These are phyloP conservation scores for Mareca strepera DNA, from an alignment of 2,797 vertebrate genomes.

Conservation along the genomic window DNA sequence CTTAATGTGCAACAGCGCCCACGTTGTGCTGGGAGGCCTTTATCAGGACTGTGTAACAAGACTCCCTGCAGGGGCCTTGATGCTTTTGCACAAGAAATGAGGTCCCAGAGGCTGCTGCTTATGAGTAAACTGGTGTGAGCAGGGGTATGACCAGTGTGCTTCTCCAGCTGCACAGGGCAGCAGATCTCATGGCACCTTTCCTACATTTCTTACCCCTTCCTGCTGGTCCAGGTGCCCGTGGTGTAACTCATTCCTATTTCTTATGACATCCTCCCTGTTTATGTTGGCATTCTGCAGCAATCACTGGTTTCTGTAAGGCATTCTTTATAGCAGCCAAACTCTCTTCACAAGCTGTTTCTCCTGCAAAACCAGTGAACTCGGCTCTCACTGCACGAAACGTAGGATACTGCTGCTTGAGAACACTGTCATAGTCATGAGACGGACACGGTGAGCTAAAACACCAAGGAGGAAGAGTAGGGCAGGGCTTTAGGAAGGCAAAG, in stretches of 20 bases:
- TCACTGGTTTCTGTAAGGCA: not conserved
- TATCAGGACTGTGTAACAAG: not conserved
- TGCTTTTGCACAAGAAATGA: not conserved
- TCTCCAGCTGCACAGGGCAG: not conserved
- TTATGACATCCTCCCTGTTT: not conserved
- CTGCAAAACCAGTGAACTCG: not conserved
- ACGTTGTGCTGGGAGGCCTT: accelerated
- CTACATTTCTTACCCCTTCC: not conserved
- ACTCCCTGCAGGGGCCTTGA: accelerated
- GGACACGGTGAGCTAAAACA: not conserved
- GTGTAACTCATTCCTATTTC: not conserved
- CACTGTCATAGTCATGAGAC: accelerated
- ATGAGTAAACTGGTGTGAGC: not conserved
- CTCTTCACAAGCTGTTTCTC: accelerated
- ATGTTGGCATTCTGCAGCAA: not conserved
- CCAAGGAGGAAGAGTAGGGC: accelerated
- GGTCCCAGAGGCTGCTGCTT: not conserved
- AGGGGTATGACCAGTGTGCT: not conserved
- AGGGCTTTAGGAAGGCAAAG: not conserved
- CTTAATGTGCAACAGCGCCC: not conserved
- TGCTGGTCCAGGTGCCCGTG: not conserved
- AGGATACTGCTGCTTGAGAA: not conserved
- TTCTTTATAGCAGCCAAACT: not conserved
- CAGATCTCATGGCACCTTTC: not conserved
- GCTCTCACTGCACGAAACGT: accelerated